These are phyloP conservation scores for Gavialis gangeticus DNA, from an alignment of 2,113 vertebrate species.

Conservation along the genomic window DNA sequence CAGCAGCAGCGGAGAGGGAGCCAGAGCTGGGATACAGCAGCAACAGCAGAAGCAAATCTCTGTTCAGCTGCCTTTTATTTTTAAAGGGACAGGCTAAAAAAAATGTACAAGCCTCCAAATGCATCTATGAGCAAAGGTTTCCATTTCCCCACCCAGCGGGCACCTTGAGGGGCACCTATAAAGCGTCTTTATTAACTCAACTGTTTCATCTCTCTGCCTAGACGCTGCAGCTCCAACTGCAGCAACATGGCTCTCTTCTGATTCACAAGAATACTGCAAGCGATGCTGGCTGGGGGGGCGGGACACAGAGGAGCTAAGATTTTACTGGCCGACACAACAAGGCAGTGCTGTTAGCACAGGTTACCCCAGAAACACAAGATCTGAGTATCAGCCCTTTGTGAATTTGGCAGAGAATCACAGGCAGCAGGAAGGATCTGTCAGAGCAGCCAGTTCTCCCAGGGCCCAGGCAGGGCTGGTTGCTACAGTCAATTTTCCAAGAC, in stretches of 20 bases:
- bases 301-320: background rate
- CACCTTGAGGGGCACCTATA: background rate
- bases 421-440: background rate
- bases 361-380: background rate
- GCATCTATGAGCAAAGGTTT: background rate
- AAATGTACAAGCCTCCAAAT: background rate
- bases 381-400: background rate
- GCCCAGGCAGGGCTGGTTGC: background rate
- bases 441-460: background rate
- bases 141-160: background rate
- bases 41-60: background rate
- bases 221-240: background rate
- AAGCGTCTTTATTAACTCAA: background rate
- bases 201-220: background rate
- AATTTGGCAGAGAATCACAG: background rate
- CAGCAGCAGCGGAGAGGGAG: constrained; percentile 15
- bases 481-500: background rate
- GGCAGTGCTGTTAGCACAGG: background rate
- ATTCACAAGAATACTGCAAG: background rate
- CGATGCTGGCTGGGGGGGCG: background rate
- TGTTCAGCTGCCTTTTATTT: background rate
- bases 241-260: background rate
- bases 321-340: background rate
- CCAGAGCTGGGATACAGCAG: background rate
- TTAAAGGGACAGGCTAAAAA: constrained; percentile 45